Evolutionary conservation across 2,797 vertebrate species (phyloP).

Genomic region (Notoglanidium macrostoma): DNA sequence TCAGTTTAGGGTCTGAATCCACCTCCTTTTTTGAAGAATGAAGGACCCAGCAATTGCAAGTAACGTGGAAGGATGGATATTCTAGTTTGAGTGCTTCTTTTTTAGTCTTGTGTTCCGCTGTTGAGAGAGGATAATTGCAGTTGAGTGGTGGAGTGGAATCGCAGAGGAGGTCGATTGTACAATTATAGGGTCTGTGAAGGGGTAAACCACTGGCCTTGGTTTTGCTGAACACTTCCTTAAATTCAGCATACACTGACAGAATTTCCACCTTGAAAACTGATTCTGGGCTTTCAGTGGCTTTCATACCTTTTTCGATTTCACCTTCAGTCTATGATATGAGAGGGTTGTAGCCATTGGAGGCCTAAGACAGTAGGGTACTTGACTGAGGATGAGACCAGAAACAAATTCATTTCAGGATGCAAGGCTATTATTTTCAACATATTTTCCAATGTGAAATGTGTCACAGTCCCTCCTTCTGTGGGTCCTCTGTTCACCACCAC

Average conservation of each 20-base stretch:
- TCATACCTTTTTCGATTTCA: too few relatives aligned
- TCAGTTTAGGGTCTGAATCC: neutral
- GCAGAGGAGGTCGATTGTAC: neutral
- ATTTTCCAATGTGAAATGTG: neutral
- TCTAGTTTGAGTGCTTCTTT: neutral
- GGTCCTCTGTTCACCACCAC: neutral
- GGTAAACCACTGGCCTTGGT: neutral
- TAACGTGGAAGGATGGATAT: neutral
- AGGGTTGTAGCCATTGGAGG: neutral
- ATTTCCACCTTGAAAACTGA: neutral
- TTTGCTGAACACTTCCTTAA: neutral
- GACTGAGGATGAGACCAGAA: neutral
- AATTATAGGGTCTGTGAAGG: too few relatives aligned
- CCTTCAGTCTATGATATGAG: neutral
- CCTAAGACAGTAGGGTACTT: neutral
- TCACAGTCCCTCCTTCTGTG: neutral
- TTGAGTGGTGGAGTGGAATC: neutral
- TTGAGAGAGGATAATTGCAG: neutral
- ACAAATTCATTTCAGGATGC: neutral
- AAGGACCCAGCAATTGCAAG: neutral
- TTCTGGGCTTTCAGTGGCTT: neutral
- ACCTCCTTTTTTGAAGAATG: neutral
- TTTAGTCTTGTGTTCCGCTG: neutral
- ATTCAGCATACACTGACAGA: neutral
- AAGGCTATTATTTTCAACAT: neutral